Evolutionary conservation across 2,888 invertebrate genomes (phyloP).

Genomic region (Lycia hirtaria): DNA sequence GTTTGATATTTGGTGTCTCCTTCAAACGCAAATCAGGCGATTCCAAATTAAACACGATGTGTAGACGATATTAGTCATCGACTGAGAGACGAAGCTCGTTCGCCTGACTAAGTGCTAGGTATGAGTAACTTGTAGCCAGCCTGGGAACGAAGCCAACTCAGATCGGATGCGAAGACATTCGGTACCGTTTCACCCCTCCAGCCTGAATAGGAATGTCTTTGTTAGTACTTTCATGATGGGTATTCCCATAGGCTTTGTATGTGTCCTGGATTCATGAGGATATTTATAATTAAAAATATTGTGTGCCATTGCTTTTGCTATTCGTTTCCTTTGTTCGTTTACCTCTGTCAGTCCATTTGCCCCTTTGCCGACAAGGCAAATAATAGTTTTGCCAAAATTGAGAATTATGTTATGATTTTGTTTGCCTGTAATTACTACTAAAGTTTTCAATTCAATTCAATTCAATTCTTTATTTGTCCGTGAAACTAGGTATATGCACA

Average conservation of each 20-base stretch:
- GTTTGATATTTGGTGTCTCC: constrained; percentile 25
- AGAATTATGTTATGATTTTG: background rate
- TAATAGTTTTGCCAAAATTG: background rate
- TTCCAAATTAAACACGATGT: constrained; percentile 19
- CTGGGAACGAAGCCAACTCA: constrained; percentile 56
- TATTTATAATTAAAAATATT: background rate
- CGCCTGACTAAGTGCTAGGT: constrained; percentile 30
- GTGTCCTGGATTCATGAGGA: constrained; percentile 1
- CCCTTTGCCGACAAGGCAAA: background rate
- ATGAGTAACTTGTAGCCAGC: constrained; percentile 30
- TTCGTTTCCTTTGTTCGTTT: too few relatives aligned
- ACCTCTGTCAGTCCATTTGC: background rate
- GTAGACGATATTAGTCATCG: constrained; percentile 32
- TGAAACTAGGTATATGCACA: too few relatives aligned
- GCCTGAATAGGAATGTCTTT: constrained; percentile 51
- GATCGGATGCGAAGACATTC: constrained; percentile 45
- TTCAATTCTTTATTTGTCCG: too few relatives aligned
- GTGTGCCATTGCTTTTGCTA: too few relatives aligned
- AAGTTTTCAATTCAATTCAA: too few relatives aligned
- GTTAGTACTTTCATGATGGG: constrained; percentile 36
- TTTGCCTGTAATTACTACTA: too few relatives aligned
- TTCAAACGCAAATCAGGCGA: constrained; percentile 18
- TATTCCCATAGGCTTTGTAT: constrained; percentile 17
- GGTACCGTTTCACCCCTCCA: constrained; percentile 46
- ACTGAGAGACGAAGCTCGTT: constrained; percentile 25